Conservation (phyloP, 1,140 invertebrate species). For the Neodiprion fabricii region DNA sequence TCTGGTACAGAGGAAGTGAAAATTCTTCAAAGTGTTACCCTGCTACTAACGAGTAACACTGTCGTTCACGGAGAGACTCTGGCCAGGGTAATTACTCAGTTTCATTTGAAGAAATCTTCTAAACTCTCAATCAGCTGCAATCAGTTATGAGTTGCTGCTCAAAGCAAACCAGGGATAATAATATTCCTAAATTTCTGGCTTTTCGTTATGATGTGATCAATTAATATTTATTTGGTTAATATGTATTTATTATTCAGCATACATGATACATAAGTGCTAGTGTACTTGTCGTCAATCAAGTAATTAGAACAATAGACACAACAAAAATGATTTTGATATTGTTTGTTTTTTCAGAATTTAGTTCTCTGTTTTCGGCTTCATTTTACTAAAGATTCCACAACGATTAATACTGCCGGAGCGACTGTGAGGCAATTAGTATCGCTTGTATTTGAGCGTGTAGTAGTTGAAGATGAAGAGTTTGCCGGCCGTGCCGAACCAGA, state of each 20-base stretch:
- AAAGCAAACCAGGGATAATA: too few relatives aligned
- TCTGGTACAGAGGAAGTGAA: conserved; percentile 93
- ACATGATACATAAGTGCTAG: not conserved
- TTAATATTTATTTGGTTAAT: conserved; percentile 1
- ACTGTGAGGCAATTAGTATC: conserved; percentile 97
- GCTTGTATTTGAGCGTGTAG: conserved; percentile 93
- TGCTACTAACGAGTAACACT: conserved; percentile 92
- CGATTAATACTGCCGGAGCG: conserved; percentile 95
- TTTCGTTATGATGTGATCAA: too few relatives aligned
- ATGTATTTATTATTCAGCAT: conserved; percentile 4
- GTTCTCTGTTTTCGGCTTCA: conserved; percentile 96
- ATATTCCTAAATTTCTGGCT: too few relatives aligned
- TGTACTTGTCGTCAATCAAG: too few relatives aligned
- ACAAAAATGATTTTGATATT: conserved; percentile 9
- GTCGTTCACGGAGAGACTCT: conserved; percentile 92
- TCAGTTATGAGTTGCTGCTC: too few relatives aligned
- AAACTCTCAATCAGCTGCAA: too few relatives aligned
- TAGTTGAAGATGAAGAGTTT: conserved; percentile 72
- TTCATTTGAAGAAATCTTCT: conserved; percentile 21
- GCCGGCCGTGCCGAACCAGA: conserved; percentile 42
- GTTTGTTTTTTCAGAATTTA: conserved; percentile 74
- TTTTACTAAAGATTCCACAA: conserved; percentile 91
- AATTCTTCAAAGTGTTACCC: conserved; percentile 93
- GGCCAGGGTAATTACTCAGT: conserved; percentile 74
- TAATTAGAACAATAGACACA: too few relatives aligned